Conservation (phyloP, 2,888 invertebrate species). For the Onthophagus sagittarius region DNA sequence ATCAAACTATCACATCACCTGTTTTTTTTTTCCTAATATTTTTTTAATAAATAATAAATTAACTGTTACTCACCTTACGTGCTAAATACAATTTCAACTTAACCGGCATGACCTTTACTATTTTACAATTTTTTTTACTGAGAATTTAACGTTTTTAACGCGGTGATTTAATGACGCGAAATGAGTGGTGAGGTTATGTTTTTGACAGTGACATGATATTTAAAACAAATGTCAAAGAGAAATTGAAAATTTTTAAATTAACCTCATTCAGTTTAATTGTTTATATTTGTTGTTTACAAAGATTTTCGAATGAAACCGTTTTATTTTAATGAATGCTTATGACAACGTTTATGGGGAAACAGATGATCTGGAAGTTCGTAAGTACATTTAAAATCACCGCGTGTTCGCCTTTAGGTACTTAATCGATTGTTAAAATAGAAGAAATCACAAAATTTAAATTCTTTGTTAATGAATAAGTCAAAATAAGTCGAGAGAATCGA, state of each 20-base stretch:
- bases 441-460: conserved; percentile 4
- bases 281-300: neutral
- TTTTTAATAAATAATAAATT: neutral
- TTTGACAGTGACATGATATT: conserved; percentile 20
- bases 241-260: neutral
- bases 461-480: conserved; percentile 12
- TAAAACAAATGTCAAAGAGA: neutral
- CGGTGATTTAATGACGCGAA: conserved; percentile 11
- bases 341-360: neutral
- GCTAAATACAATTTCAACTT: conserved; percentile 47
- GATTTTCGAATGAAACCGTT: neutral
- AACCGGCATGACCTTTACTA: conserved; percentile 38
- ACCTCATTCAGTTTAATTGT: neutral
- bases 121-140: conserved; percentile 5
- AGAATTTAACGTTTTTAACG: conserved; percentile 3
- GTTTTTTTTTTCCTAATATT: neutral
- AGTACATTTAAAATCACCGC: neutral
- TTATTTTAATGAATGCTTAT: neutral
- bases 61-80: conserved; percentile 39
- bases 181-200: conserved; percentile 22
- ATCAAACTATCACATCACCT: neutral
- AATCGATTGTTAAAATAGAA: neutral
- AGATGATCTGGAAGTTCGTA: neutral
- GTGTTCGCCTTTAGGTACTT: neutral
- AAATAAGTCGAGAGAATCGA: conserved; percentile 9